Evolutionary conservation across 2,113 vertebrate genomes (phyloP), one percentile per base, ranked within the genome.

Genomic region (Tyto alba): DNA sequence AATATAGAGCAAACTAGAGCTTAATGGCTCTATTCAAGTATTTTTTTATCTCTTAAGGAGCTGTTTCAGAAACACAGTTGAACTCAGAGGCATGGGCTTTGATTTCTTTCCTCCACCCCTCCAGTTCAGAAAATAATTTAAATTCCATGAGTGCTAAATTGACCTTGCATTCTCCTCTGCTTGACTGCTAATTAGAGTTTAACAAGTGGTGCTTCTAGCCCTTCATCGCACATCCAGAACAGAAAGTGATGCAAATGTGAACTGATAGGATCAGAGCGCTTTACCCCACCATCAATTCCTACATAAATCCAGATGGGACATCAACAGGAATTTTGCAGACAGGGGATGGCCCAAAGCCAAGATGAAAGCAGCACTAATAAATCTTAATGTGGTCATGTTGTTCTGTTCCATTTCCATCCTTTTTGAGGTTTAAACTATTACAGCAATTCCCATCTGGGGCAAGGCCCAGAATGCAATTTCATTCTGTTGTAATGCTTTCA

Each of bases 121-220:
- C 53, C 78, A 86, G 73, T 84, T 79, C 72, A 84, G 77, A 78
- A 84, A 95, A 91, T 47, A 57, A 77, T 68, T 94, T 80, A 57
- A 92, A 94, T 85, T 93, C 88, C 29, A 68, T 17, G 27, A 84
- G 48, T 69, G 80, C 52, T 52, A 93, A 84, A 83, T 64, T 88
- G 94, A 79, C 92, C 96, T 93, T 96, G 94, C 62, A 41, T 45
- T 85, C 91, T 72, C 93, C 95, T 97, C 91, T 90, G 81, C 59
- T 92, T 86, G 75, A 32, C 48, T 56, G 43, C 52, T 95, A 96
- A 97, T 92, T 95, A 66, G 81, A 75, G 67, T 97, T 86, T 94
- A 97, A 92, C 95, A 71, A 96, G 57, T 56, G 76, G 43, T n/a
- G 29, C n/a, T 88, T 75, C 69, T 12, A 59, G 79, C 73, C 68